phyloP scores from a whole-genome alignment of 2,888 invertebrate species.

The Sialis fuliginosa region DNA sequence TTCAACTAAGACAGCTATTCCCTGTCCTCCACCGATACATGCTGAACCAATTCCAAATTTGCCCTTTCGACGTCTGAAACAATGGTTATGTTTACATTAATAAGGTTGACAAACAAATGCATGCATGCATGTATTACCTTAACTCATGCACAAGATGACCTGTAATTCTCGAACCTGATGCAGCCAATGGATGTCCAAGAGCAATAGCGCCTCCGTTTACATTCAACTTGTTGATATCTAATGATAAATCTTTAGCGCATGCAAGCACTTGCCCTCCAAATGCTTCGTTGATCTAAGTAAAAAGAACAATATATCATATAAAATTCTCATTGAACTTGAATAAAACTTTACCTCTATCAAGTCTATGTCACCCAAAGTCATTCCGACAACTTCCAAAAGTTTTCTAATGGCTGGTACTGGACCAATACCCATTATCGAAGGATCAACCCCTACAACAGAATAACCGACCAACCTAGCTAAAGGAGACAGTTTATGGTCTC shows the following conservation, averaged over 20 bases:
- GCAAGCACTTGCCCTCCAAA: slow-evolving; percentile 91
- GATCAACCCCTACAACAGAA: slow-evolving; percentile 88
- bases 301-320: background rate
- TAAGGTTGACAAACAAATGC: background rate
- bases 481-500: slow-evolving; percentile 64
- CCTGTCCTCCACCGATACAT: slow-evolving; percentile 97
- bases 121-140: slow-evolving; percentile 34
- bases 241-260: slow-evolving; percentile 72
- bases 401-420: slow-evolving; percentile 87
- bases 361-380: slow-evolving; percentile 74
- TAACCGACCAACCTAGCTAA: slow-evolving; percentile 83
- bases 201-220: slow-evolving; percentile 95
- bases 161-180: slow-evolving; percentile 84
- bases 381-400: slow-evolving; percentile 60
- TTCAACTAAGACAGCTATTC: slow-evolving; percentile 86
- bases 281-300: slow-evolving; percentile 83
- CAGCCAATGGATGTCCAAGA: slow-evolving; percentile 92
- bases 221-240: slow-evolving; percentile 79
- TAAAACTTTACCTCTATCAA: slow-evolving; percentile 59
- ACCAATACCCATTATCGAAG: slow-evolving; percentile 95
- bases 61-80: slow-evolving; percentile 56
- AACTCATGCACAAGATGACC: slow-evolving; percentile 83
- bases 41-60: slow-evolving; percentile 88
- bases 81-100: slow-evolving; percentile 6
- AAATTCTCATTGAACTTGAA: background rate